A percentile compares a stretch with the other conserved stretches of the same genome.
Conservation (phyloP, 2,888 invertebrate species). For the Elmis aenea region DNA sequence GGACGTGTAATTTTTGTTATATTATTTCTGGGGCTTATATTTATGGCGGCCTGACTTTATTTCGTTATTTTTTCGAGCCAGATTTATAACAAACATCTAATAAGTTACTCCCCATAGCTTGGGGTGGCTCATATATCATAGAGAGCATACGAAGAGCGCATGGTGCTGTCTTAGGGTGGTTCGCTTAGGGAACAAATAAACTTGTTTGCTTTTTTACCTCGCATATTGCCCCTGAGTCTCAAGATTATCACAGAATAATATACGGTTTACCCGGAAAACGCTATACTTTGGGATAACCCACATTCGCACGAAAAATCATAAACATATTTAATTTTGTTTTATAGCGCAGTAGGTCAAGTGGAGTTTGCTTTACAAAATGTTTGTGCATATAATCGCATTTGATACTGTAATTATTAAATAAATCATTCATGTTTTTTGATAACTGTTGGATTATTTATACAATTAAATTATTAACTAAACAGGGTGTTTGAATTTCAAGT, state of each 20-base stretch:
- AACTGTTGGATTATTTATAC: too few relatives aligned
- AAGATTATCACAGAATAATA: slow-evolving; percentile 10
- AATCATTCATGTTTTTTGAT: too few relatives aligned
- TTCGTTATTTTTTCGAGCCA: slow-evolving; percentile 35
- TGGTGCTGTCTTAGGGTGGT: slow-evolving; percentile 16
- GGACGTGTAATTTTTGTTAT: slow-evolving; percentile 33
- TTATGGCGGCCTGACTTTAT: slow-evolving; percentile 34
- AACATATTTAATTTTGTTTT: too few relatives aligned
- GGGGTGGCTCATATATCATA: slow-evolving; percentile 33
- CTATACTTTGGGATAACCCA: too few relatives aligned
- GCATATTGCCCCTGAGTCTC: slow-evolving; percentile 15
- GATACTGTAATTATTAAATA: too few relatives aligned
- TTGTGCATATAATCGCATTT: too few relatives aligned
- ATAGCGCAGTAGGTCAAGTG: too few relatives aligned
- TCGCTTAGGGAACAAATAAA: slow-evolving; percentile 16
- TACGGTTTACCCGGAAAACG: slow-evolving; percentile 7
- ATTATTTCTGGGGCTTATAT: slow-evolving; percentile 35
- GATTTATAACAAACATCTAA: slow-evolving; percentile 41
- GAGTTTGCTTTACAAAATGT: too few relatives aligned
- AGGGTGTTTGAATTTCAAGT: too few relatives aligned
- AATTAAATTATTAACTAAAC: too few relatives aligned
- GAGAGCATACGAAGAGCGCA: slow-evolving; percentile 22
- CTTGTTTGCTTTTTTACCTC: slow-evolving; percentile 17
- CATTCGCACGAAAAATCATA: too few relatives aligned
- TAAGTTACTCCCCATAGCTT: slow-evolving; percentile 35